phyloP scores from a whole-genome alignment of 2,888 invertebrate genomes.

The Dinocampus coccinellae region DNA sequence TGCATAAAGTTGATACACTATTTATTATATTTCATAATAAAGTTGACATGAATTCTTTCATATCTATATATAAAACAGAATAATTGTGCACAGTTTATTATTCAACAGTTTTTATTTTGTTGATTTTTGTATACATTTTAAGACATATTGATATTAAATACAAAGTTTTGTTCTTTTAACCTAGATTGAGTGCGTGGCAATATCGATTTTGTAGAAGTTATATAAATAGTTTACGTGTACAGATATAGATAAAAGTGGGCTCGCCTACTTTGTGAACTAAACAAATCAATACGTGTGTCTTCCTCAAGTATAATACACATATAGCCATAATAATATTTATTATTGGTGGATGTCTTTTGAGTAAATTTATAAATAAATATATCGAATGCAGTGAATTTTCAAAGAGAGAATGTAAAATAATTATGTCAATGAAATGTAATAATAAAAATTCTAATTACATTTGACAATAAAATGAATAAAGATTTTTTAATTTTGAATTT shows the following conservation, averaged over 20 bases:
- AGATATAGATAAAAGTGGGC: slow-evolving; percentile 41
- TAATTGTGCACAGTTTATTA: too few relatives aligned
- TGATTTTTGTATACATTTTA: too few relatives aligned
- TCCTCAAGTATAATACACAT: not conserved
- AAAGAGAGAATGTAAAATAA: too few relatives aligned
- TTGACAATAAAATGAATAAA: not conserved
- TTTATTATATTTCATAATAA: not conserved
- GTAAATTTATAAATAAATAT: too few relatives aligned
- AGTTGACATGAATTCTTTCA: not conserved
- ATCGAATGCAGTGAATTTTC: too few relatives aligned
- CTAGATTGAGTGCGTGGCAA: slow-evolving; percentile 38
- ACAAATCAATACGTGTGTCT: slow-evolving; percentile 30
- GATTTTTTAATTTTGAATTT: not conserved
- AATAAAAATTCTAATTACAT: not conserved
- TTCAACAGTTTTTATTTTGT: too few relatives aligned
- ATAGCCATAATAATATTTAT: not conserved
- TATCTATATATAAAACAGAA: slow-evolving; percentile 1
- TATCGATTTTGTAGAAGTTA: slow-evolving; percentile 46
- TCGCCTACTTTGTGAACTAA: slow-evolving; percentile 48
- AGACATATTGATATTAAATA: not conserved
- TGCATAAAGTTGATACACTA: not conserved
- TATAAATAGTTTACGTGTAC: slow-evolving; percentile 41
- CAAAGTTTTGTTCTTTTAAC: slow-evolving; percentile 2
- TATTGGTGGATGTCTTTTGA: too few relatives aligned
- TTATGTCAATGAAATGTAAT: too few relatives aligned